These are phyloP conservation scores for Chymomyza procnemis DNA, from an alignment of 2,888 invertebrate species.

Conservation along the genomic window DNA sequence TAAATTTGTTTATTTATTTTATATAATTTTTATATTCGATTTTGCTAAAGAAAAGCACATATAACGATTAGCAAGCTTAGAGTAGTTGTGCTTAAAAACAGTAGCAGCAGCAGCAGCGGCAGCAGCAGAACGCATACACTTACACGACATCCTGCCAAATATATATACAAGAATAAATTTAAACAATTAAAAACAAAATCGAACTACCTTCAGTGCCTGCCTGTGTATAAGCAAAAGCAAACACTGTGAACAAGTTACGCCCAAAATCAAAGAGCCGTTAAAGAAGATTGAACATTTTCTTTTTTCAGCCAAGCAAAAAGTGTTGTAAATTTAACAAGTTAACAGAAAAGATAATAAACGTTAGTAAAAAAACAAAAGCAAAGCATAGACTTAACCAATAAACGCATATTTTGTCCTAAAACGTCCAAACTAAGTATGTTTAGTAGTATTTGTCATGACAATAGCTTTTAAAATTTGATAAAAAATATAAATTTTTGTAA, in stretches of 20 bases:
- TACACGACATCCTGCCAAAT: conserved; percentile 65
- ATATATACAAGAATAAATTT: conserved; percentile 17
- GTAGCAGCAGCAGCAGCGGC: conserved; percentile 5
- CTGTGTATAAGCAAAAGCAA: conserved; percentile 31
- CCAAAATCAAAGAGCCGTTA: conserved; percentile 35
- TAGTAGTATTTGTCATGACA: conserved; percentile 50
- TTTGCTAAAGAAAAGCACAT: conserved; percentile 34
- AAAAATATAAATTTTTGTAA: background rate
- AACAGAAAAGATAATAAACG: conserved; percentile 7
- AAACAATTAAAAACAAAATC: background rate
- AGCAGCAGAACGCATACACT: conserved; percentile 18
- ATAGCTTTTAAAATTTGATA: conserved; percentile 44
- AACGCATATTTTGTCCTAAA: background rate
- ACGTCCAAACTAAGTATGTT: background rate
- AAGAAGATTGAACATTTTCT: conserved; percentile 1
- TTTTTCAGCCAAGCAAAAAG: conserved; percentile 30
- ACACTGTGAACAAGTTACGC: conserved; percentile 58
- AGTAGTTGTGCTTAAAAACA: conserved; percentile 16
- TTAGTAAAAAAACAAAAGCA: conserved; percentile 25
- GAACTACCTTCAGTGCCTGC: conserved; percentile 4
- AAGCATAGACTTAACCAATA: conserved; percentile 53
- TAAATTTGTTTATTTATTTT: conserved; percentile 71
- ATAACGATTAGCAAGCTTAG: conserved; percentile 17
- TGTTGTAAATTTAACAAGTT: conserved; percentile 60
- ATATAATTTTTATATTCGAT: conserved; percentile 67